Conservation (phyloP, 2,797 vertebrate genomes). For the Rousettus madagascariensis region DNA sequence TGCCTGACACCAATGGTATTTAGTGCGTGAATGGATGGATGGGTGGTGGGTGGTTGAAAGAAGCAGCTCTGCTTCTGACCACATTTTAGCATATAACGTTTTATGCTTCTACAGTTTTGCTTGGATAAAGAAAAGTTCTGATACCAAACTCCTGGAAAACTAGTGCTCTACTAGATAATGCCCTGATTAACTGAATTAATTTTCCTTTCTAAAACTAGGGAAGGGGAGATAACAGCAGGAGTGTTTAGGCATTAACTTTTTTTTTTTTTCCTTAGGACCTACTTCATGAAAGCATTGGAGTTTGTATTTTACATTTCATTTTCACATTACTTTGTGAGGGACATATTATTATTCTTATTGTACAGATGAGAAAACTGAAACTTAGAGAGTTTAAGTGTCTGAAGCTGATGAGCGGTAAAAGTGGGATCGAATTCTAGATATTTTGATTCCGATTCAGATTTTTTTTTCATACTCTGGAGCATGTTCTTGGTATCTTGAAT, state of each 20-base stretch:
- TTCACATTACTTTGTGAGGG: background rate
- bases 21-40: background rate
- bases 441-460: background rate
- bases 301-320: background rate
- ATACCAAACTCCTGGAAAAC: background rate
- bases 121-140: background rate
- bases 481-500: background rate
- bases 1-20: background rate
- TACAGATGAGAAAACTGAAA: background rate
- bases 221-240: background rate
- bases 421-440: background rate
- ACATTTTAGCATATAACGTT: background rate
- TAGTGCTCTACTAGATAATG: background rate
- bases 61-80: background rate
- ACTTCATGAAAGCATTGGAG: background rate
- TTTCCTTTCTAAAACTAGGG: background rate
- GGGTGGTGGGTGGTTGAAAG: background rate
- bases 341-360: background rate
- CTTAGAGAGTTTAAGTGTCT: background rate
- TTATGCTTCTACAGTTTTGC: background rate
- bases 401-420: background rate
- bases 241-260: background rate
- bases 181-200: background rate
- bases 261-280: background rate
- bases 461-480: background rate